Conservation (phyloP, 2,888 invertebrate genomes). For the Tetranychus truncatus region DNA sequence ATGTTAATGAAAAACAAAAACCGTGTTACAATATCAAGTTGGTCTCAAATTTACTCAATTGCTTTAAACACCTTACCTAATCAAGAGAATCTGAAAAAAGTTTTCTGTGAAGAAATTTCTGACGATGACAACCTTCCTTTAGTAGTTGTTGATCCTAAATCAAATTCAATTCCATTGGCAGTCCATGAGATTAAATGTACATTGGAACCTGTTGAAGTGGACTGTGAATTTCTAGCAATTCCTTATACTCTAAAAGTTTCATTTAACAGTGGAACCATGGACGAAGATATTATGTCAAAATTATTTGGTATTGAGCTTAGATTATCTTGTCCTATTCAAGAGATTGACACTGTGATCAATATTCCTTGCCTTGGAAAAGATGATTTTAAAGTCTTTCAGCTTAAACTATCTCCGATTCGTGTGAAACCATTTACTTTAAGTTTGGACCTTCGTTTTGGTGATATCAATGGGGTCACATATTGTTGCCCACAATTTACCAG, state of each 20-base stretch:
- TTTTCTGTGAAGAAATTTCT: constrained; percentile 15
- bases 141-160: neutral
- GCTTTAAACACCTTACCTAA: constrained; percentile 21
- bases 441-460: constrained; percentile 14
- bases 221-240: neutral
- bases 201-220: neutral
- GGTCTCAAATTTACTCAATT: constrained; percentile 22
- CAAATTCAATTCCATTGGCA: neutral
- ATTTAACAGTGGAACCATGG: neutral
- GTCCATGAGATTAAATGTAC: neutral
- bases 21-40: constrained; percentile 19
- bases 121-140: constrained; percentile 13
- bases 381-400: neutral
- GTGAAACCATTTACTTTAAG: constrained; percentile 7
- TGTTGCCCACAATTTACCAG: constrained; percentile 12
- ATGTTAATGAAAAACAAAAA: constrained; percentile 17
- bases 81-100: constrained; percentile 15
- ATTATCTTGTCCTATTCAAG: constrained; percentile 4
- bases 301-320: constrained; percentile 11
- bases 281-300: neutral
- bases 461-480: constrained; percentile 16
- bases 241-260: neutral
- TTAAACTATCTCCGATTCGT: constrained; percentile 1
- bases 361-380: constrained; percentile 11
- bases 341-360: neutral